Conservation (phyloP, 2,888 invertebrate genomes). For the Acleris laterana region DNA sequence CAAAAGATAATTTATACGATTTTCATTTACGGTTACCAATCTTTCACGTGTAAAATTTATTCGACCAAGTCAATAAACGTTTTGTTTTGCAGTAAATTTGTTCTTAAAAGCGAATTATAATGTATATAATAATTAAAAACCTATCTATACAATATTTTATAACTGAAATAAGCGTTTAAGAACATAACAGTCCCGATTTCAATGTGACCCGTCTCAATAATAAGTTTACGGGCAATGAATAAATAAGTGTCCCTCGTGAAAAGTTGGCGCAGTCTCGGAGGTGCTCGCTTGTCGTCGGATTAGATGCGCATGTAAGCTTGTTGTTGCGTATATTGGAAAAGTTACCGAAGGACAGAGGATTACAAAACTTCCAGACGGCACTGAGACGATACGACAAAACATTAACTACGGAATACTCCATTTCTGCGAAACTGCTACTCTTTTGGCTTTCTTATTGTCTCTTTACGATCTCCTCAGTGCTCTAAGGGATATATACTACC, state of each 20-base stretch:
- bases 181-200: neutral
- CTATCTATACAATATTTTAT: too few relatives aligned
- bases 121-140: too few relatives aligned
- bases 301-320: conserved; percentile 63
- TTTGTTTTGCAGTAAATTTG: too few relatives aligned
- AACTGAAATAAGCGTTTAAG: too few relatives aligned
- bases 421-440: conserved; percentile 18
- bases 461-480: conserved; percentile 10
- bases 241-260: conserved; percentile 53
- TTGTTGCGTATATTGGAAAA: conserved; percentile 74
- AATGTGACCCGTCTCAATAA: neutral
- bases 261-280: conserved; percentile 50
- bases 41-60: too few relatives aligned
- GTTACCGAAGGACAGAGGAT: conserved; percentile 69
- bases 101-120: too few relatives aligned
- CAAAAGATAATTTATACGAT: too few relatives aligned
- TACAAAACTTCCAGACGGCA: conserved; percentile 68
- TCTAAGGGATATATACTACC: conserved; percentile 9
- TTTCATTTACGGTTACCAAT: too few relatives aligned
- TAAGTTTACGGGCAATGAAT: conserved; percentile 43
- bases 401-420: conserved; percentile 44
- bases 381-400: conserved; percentile 52
- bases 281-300: conserved; percentile 56
- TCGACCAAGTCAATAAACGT: too few relatives aligned
- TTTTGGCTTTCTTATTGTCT: conserved; percentile 30